phyloP scores from a whole-genome alignment of 2,888 invertebrate genomes.

The Yponomeuta evonymella region DNA sequence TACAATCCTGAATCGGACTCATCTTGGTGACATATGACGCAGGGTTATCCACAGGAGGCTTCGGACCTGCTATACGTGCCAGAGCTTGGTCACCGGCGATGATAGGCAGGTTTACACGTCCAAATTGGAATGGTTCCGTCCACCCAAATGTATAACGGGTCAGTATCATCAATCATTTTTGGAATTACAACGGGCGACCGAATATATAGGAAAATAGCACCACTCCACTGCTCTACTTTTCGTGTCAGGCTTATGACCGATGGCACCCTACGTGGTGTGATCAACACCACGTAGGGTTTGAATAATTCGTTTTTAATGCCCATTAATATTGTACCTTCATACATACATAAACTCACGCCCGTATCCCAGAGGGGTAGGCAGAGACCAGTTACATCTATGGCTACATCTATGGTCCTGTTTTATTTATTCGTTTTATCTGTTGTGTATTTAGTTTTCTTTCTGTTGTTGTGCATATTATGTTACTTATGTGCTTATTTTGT shows the following conservation, averaged over 20 bases:
- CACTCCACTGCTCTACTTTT: constrained; percentile 8
- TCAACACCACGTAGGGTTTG: background rate
- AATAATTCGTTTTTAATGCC: constrained; percentile 10
- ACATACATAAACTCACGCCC: no score
- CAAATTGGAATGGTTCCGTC: background rate
- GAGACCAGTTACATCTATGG: no score
- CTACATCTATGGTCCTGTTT: no score
- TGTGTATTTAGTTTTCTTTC: no score
- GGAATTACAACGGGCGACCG: background rate
- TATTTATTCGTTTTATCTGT: no score
- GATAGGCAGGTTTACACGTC: background rate
- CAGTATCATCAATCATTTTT: constrained; percentile 12
- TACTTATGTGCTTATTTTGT: no score
- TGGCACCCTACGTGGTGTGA: background rate
- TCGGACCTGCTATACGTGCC: no score
- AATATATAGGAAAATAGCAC: background rate
- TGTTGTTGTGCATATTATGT: no score
- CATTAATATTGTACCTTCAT: background rate
- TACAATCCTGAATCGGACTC: no score
- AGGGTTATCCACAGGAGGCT: no score
- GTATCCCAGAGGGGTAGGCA: no score
- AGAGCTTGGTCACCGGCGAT: background rate
- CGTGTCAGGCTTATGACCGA: constrained; percentile 9
- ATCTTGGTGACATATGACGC: no score
- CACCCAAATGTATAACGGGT: background rate